Evolutionary conservation across 2,113 vertebrate genomes (phyloP).

Genomic region (Heterochromis multidens): DNA sequence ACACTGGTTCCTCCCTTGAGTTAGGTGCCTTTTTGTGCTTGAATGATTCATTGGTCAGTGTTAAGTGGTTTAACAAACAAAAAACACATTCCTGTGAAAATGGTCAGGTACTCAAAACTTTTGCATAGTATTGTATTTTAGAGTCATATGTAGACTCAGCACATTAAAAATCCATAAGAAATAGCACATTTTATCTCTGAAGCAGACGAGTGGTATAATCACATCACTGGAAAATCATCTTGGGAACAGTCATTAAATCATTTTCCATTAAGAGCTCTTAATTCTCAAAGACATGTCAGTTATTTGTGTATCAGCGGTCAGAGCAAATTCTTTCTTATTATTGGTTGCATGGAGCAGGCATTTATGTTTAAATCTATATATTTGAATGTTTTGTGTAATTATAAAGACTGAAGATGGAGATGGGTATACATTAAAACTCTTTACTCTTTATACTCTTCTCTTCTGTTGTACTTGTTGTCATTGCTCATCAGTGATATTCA

Average conservation of each 20-base stretch:
- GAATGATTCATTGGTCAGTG: not conserved
- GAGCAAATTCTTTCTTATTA: not conserved
- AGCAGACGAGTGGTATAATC: not conserved
- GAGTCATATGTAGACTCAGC: not conserved
- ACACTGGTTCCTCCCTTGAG: not conserved
- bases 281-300: not conserved
- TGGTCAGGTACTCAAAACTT: not conserved
- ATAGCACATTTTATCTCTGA: not conserved
- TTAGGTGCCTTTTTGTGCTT: not conserved
- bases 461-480: not conserved
- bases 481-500: conserved; percentile 82
- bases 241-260: not conserved
- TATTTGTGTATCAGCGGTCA: not conserved
- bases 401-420: not conserved
- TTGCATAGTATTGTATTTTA: not conserved
- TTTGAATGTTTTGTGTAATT: not conserved
- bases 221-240: not conserved
- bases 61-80: not conserved
- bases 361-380: not conserved
- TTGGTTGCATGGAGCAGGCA: not conserved
- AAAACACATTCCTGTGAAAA: not conserved
- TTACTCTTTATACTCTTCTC: not conserved
- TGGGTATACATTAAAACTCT: not conserved
- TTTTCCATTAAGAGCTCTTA: not conserved
- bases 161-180: not conserved